phyloP scores from a whole-genome alignment of 2,113 vertebrate genomes.

The Hydropotes inermis region DNA sequence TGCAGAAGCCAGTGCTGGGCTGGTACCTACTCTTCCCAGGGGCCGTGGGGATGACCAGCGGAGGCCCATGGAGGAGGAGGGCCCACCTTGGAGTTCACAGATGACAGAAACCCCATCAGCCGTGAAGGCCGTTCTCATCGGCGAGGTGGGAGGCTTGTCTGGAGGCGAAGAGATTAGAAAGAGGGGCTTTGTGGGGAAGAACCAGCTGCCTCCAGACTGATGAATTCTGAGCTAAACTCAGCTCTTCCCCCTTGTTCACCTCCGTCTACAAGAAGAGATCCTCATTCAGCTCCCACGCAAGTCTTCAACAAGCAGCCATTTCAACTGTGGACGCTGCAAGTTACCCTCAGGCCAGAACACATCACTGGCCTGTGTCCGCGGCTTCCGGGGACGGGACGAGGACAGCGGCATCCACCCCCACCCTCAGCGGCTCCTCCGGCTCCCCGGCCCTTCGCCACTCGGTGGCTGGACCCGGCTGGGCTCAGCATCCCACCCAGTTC shows the following conservation, averaged over 20 bases:
- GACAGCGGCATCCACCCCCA: accelerated
- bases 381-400: not conserved
- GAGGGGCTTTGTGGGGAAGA: not conserved
- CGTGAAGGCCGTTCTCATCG: accelerated
- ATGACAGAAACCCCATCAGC: accelerated
- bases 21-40: accelerated
- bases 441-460: not conserved
- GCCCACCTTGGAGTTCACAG: accelerated
- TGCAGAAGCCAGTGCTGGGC: not conserved
- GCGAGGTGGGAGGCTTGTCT: accelerated
- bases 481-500: not conserved
- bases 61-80: not conserved
- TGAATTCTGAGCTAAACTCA: too few relatives aligned
- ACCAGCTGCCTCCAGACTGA: not conserved
- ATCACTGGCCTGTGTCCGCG: accelerated
- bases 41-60: accelerated
- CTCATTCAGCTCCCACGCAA: accelerated
- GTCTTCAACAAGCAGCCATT: not conserved
- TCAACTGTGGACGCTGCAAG: not conserved
- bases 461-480: not conserved
- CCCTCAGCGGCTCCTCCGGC: not conserved
- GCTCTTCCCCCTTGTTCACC: not conserved
- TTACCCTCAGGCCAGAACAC: too few relatives aligned
- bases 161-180: not conserved
- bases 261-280: not conserved